phyloP scores from a whole-genome alignment of 2,113 vertebrate species.

The Myiopsitta monachus region DNA sequence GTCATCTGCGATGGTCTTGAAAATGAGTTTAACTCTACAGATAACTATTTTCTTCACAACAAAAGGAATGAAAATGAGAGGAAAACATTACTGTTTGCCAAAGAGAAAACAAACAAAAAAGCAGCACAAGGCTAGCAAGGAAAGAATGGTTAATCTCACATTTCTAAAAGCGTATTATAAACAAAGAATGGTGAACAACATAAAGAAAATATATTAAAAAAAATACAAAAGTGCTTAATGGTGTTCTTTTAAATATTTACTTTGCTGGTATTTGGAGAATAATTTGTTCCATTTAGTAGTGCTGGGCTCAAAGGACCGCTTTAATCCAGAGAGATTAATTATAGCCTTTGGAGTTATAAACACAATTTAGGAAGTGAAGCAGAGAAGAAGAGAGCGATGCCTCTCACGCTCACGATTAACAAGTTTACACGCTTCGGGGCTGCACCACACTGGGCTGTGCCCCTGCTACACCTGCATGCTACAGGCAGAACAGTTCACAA shows the following conservation, averaged over 20 bases:
- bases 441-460: not conserved
- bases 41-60: slow-evolving; percentile 9
- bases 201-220: not conserved
- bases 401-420: not conserved
- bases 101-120: slow-evolving; percentile 7
- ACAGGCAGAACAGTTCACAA: not conserved
- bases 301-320: slow-evolving; percentile 49
- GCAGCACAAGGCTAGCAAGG: not conserved
- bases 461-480: not conserved
- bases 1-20: not conserved
- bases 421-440: not conserved
- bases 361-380: not conserved
- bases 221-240: not conserved
- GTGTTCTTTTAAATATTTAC: slow-evolving; percentile 61
- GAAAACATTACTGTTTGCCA: not conserved
- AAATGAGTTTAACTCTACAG: slow-evolving; percentile 37
- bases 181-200: slow-evolving; percentile 38
- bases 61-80: slow-evolving; percentile 24
- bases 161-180: slow-evolving; percentile 28
- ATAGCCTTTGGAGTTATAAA: slow-evolving; percentile 37
- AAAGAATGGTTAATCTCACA: slow-evolving; percentile 32
- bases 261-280: slow-evolving; percentile 53
- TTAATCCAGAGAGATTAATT: slow-evolving; percentile 70
- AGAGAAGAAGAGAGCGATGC: not conserved
- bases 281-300: slow-evolving; percentile 63